Evolutionary conservation across 1,140 invertebrate species (phyloP).

Genomic region (Nasonia vitripennis): DNA sequence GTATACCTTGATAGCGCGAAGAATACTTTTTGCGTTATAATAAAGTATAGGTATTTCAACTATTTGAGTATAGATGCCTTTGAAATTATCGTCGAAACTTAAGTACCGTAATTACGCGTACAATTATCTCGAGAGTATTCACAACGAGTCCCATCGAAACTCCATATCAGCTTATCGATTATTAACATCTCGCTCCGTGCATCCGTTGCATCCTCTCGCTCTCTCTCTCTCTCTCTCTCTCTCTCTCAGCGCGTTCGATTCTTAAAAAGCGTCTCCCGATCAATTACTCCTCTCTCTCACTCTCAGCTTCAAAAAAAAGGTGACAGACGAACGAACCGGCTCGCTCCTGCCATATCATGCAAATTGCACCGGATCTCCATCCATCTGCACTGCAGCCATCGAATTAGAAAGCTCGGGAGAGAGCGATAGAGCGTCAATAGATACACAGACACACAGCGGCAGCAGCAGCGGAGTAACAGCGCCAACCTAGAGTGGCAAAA

Average conservation of each 20-base stretch:
- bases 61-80: no score
- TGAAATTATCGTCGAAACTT: neutral
- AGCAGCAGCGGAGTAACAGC: neutral
- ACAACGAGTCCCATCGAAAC: neutral
- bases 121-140: neutral
- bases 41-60: no score
- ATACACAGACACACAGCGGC: neutral
- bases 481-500: slow-evolving; percentile 37
- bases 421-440: neutral
- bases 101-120: neutral
- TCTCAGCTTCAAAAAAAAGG: neutral
- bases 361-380: slow-evolving; percentile 16
- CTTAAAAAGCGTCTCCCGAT: neutral
- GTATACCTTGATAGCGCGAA: no score
- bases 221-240: no score
- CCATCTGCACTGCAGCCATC: neutral
- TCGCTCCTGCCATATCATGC: neutral
- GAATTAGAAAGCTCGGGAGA: slow-evolving; percentile 27
- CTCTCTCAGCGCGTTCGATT: neutral
- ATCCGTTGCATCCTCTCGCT: no score
- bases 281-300: neutral
- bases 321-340: neutral
- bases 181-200: neutral
- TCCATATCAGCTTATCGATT: neutral
- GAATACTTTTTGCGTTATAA: no score